phyloP scores from a whole-genome alignment of 2,888 invertebrate genomes.

The Ennomos quercinarius region DNA sequence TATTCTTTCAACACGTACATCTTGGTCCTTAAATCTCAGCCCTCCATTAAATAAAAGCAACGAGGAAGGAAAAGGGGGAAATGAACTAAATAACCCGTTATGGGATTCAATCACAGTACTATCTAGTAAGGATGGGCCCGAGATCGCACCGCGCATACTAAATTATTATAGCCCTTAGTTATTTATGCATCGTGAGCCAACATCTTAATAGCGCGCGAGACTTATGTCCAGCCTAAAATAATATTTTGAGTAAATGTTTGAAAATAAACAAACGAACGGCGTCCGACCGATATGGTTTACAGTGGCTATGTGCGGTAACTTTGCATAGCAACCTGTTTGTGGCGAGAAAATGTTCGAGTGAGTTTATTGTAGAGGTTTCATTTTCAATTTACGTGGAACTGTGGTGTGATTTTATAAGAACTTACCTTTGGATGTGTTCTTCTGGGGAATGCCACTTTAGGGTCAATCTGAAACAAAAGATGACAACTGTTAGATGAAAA shows the following conservation, averaged over 20 bases:
- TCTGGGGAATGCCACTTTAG: conserved; percentile 99
- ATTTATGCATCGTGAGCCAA: conserved; percentile 82
- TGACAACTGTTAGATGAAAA: no score
- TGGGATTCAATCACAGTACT: conserved; percentile 75
- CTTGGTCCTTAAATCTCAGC: conserved; percentile 26
- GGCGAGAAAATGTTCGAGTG: conserved; percentile 67
- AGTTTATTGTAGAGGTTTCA: conserved; percentile 70
- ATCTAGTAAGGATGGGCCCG: conserved; percentile 66
- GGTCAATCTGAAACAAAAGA: conserved; percentile 95
- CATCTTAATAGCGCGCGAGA: conserved; percentile 80
- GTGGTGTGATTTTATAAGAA: conserved; percentile 51
- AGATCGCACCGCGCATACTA: conserved; percentile 80
- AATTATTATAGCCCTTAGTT: conserved; percentile 78
- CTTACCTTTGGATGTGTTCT: conserved; percentile 99
- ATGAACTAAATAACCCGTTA: conserved; percentile 69
- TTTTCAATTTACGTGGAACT: conserved; percentile 65
- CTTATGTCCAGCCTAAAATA: conserved; percentile 83
- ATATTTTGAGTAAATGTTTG: conserved; percentile 83
- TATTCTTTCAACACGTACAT: conserved; percentile 8
- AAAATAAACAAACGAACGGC: conserved; percentile 73
- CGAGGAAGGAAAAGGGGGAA: conserved; percentile 56
- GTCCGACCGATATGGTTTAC: conserved; percentile 65
- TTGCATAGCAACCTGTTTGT: conserved; percentile 56
- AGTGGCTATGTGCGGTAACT: conserved; percentile 70
- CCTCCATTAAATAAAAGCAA: conserved; percentile 45